Evolutionary conservation across 2,113 vertebrate genomes (phyloP).

Genomic region (Rhipidura dahli): DNA sequence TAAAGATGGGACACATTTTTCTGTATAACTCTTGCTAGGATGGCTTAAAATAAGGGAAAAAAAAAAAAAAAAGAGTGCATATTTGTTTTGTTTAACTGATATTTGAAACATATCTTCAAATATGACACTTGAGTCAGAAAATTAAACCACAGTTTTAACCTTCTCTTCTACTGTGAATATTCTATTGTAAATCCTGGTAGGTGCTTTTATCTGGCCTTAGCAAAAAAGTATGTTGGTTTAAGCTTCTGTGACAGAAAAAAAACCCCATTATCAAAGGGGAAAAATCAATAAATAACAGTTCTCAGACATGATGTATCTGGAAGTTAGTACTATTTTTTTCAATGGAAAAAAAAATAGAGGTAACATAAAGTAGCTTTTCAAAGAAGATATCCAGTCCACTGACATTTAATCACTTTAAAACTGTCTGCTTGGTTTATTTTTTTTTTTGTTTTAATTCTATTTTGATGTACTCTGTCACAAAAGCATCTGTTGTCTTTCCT

Average conservation of each 20-base stretch:
- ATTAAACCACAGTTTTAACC: not conserved
- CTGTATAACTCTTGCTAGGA: not conserved
- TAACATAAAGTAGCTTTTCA: not conserved
- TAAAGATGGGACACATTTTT: not conserved
- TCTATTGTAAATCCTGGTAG: not conserved
- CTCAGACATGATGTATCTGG: not conserved
- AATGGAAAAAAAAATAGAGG: not conserved
- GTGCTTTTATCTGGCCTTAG: not conserved
- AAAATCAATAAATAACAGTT: not conserved
- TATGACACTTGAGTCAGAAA: not conserved
- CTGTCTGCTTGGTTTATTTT: no score
- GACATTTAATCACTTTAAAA: not conserved
- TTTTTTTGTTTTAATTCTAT: not conserved
- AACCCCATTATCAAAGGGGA: fast-evolving
- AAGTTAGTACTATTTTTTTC: not conserved
- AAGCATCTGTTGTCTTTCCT: not conserved
- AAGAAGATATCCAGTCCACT: not conserved
- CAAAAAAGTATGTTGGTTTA: not conserved
- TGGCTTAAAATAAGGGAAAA: not conserved
- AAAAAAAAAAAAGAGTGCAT: fast-evolving
- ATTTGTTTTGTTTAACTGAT: not conserved
- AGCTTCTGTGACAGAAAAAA: not conserved
- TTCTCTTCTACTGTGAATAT: not conserved
- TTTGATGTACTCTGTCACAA: not conserved
- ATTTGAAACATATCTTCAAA: not conserved